Percentiles rank a stretch among this genome's conserved stretches.
Conservation (phyloP, 2,113 vertebrate genomes). For the Myrmecobius fasciatus region DNA sequence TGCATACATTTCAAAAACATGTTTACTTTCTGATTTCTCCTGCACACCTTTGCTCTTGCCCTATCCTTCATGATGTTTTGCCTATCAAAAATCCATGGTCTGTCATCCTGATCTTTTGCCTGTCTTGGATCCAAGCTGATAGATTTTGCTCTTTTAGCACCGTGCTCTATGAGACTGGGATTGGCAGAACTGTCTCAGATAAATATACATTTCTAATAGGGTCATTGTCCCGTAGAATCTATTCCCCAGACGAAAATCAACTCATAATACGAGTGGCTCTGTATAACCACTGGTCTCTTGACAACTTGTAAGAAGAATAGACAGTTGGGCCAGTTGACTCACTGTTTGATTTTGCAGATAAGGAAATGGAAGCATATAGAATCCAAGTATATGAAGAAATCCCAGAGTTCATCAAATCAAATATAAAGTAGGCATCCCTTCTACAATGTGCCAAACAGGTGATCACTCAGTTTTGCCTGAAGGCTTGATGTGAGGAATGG, state of each 20-base stretch:
- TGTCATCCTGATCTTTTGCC: constrained; percentile 26
- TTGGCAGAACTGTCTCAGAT: constrained; percentile 46
- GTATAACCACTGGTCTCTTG: constrained; percentile 46
- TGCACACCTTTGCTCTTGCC: neutral
- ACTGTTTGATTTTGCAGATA: neutral
- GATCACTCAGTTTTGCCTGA: neutral
- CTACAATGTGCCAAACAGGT: neutral
- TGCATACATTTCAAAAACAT: neutral
- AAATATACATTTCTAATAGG: constrained; percentile 64
- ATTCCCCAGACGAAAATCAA: constrained; percentile 51
- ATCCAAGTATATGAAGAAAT: neutral
- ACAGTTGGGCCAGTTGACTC: neutral
- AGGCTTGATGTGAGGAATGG: neutral
- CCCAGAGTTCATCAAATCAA: neutral
- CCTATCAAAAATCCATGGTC: no score
- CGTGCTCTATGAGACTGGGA: constrained; percentile 56
- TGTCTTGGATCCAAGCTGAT: constrained; percentile 35
- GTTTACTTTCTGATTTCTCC: neutral
- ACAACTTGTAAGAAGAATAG: neutral
- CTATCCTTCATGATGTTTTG: no score
- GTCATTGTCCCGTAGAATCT: constrained; percentile 26
- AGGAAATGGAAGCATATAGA: neutral
- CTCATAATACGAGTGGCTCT: constrained; percentile 35
- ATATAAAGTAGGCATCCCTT: neutral
- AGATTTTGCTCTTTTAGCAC: constrained; percentile 54